Evolutionary conservation across 2,888 invertebrate species (phyloP).

Genomic region (Neocrepidodera transversa): DNA sequence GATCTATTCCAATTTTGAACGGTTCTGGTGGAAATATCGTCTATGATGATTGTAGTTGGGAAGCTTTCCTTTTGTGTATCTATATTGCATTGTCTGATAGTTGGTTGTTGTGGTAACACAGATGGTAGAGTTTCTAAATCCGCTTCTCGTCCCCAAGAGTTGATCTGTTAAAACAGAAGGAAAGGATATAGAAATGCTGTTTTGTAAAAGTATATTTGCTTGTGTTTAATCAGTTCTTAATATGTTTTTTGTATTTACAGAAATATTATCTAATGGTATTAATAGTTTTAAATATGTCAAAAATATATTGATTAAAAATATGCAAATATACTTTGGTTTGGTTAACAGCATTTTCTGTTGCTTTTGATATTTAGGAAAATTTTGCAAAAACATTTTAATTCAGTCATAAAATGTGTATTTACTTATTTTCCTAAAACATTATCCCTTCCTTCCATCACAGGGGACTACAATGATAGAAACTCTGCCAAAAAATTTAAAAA

Average conservation of each 20-base stretch:
- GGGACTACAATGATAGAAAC: slow-evolving; percentile 42
- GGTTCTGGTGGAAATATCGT: slow-evolving; percentile 38
- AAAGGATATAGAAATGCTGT: slow-evolving; percentile 63
- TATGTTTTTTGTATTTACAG: too few relatives aligned
- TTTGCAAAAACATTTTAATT: slow-evolving; percentile 6
- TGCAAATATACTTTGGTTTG: slow-evolving; percentile 15
- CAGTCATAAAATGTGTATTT: slow-evolving; percentile 6
- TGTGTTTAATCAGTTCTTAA: background rate
- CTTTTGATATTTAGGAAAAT: slow-evolving; percentile 19
- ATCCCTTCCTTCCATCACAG: slow-evolving; percentile 54
- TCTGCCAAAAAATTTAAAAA: slow-evolving; percentile 30
- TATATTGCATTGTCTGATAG: slow-evolving; percentile 44
- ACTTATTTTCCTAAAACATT: background rate
- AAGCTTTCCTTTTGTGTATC: slow-evolving; percentile 38
- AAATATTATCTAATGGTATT: background rate
- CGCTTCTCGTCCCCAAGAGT: slow-evolving; percentile 63
- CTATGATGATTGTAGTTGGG: slow-evolving; percentile 39
- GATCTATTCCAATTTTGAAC: slow-evolving; percentile 26
- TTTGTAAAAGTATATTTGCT: slow-evolving; percentile 21
- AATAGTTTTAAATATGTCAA: background rate
- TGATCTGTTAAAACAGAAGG: slow-evolving; percentile 75
- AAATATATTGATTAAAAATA: background rate
- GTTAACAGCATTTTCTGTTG: slow-evolving; percentile 37
- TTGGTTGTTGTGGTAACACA: slow-evolving; percentile 34
- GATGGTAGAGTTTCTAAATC: slow-evolving; percentile 55